phyloP scores from a whole-genome alignment of 2,113 vertebrate genomes.

The Peucedramus taeniatus region DNA sequence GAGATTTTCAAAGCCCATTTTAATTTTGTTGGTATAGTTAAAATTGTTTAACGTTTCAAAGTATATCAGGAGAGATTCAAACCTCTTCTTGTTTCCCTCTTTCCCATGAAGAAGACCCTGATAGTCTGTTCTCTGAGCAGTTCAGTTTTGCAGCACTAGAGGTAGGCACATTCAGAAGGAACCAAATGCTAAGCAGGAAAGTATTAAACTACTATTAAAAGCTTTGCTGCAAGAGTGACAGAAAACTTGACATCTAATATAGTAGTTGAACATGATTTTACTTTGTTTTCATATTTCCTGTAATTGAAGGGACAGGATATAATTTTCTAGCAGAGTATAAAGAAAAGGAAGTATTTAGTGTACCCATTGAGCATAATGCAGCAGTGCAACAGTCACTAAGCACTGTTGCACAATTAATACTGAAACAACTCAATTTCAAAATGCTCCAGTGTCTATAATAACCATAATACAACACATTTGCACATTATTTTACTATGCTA shows the following conservation, averaged over 20 bases:
- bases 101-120: background rate
- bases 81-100: background rate
- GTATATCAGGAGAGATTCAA: background rate
- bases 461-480: background rate
- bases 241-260: background rate
- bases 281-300: background rate
- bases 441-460: background rate
- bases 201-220: background rate
- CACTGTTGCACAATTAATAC: background rate
- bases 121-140: background rate
- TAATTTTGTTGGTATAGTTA: background rate
- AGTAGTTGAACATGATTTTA: background rate
- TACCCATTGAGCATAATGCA: background rate
- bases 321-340: background rate
- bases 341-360: background rate
- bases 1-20: background rate
- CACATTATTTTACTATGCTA: background rate
- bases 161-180: background rate
- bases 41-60: background rate
- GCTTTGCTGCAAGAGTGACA: background rate
- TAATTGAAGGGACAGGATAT: background rate
- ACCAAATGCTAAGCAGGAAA: background rate
- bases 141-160: background rate
- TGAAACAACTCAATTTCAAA: background rate
- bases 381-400: background rate